These are phyloP conservation scores for Cylas formicarius DNA, from an alignment of 1,140 invertebrate species.

Conservation along the genomic window DNA sequence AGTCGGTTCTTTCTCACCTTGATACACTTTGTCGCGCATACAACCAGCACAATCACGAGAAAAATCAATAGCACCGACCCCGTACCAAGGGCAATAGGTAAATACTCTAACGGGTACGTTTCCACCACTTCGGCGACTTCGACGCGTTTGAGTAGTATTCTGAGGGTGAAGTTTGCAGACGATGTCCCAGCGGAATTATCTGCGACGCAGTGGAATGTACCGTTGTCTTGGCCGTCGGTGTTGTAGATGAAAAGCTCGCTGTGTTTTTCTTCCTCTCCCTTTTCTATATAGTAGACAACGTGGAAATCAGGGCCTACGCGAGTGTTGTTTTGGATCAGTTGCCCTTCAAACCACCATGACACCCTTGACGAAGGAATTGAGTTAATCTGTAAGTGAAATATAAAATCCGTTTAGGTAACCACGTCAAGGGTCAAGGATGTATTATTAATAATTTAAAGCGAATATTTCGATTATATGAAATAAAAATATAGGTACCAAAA, in stretches of 20 bases:
- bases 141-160: slow-evolving; percentile 61
- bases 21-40: not conserved
- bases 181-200: slow-evolving; percentile 71
- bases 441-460: no score
- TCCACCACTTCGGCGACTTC: no score
- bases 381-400: slow-evolving; percentile 52
- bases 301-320: slow-evolving; percentile 52
- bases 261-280: slow-evolving; percentile 57
- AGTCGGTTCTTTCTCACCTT: slow-evolving; percentile 20
- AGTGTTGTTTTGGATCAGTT: slow-evolving; percentile 61
- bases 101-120: no score
- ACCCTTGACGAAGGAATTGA: slow-evolving; percentile 74
- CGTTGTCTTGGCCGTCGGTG: slow-evolving; percentile 64
- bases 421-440: no score
- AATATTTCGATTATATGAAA: no score
- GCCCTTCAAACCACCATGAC: slow-evolving; percentile 71
- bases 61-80: no score
- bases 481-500: no score
- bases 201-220: slow-evolving; percentile 70
- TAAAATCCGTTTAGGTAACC: no score
- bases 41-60: not conserved
- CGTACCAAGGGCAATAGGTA: no score
- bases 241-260: slow-evolving; percentile 69
- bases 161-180: slow-evolving; percentile 68
- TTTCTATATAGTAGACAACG: slow-evolving; percentile 59